Evolutionary conservation across 2,797 vertebrate genomes (phyloP).

Genomic region (Pelodytes ibericus): DNA sequence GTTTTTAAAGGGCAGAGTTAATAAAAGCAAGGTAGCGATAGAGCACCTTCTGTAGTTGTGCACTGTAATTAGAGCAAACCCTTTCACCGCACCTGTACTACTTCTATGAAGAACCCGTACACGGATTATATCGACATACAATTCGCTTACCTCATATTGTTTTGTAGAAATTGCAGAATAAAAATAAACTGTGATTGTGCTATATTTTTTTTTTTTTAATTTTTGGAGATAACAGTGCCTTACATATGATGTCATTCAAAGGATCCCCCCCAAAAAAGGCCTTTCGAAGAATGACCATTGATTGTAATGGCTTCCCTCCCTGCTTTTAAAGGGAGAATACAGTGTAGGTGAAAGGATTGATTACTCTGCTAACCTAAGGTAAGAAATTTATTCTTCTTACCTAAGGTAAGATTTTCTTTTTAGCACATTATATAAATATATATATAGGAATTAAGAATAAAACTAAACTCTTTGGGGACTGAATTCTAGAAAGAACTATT

Average conservation of each 20-base stretch:
- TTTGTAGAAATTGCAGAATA: slow-evolving; percentile 62
- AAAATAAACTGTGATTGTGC: slow-evolving; percentile 65
- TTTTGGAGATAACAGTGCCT: slow-evolving; percentile 77
- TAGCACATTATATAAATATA: slow-evolving; percentile 62
- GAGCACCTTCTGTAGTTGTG: slow-evolving; percentile 60
- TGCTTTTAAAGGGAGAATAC: slow-evolving; percentile 65
- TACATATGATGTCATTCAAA: slow-evolving; percentile 65
- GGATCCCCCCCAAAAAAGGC: not conserved
- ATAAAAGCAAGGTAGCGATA: slow-evolving; percentile 45
- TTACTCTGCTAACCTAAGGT: slow-evolving; percentile 58
- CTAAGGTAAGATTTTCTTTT: slow-evolving; percentile 60
- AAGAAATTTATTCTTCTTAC: slow-evolving; percentile 59
- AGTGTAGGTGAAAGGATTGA: slow-evolving; percentile 90
- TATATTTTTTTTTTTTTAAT: slow-evolving; percentile 59
- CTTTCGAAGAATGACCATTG: slow-evolving; percentile 64
- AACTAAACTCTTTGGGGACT: slow-evolving; percentile 74
- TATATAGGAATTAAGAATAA: slow-evolving; percentile 12
- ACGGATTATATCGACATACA: slow-evolving; percentile 64
- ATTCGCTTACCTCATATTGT: slow-evolving; percentile 85
- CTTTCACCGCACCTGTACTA: slow-evolving; percentile 91
- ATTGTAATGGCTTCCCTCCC: slow-evolving; percentile 56
- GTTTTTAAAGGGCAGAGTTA: slow-evolving; percentile 68
- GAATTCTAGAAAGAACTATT: slow-evolving; percentile 8
- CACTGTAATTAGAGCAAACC: slow-evolving; percentile 63
- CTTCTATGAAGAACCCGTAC: slow-evolving; percentile 62